A percentile compares a stretch with the other conserved stretches of the same genome.
Evolutionary conservation across 1,140 invertebrate genomes (phyloP).

Genomic region (Micrasema longulum): DNA sequence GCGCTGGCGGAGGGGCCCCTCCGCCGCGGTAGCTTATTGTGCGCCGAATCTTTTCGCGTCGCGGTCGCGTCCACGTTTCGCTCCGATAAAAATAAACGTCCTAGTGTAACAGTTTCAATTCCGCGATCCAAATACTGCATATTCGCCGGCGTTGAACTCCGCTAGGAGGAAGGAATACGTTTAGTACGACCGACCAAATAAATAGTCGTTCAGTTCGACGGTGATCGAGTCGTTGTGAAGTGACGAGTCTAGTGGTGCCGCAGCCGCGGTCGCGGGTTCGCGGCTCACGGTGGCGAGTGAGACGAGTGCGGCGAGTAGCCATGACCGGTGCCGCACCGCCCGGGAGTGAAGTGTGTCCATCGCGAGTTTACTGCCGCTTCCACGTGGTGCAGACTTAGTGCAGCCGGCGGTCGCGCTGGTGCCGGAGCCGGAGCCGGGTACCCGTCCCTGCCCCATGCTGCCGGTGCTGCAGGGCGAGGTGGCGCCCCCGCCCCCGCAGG

Average conservation of each 20-base stretch:
- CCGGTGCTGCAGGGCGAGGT: slow-evolving; percentile 44
- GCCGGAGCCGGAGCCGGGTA: background rate
- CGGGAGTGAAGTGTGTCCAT: slow-evolving; percentile 10
- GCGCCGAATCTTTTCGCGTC: slow-evolving; percentile 36
- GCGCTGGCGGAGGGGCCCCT: slow-evolving; percentile 7
- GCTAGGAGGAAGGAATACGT: background rate
- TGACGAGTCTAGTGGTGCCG: background rate
- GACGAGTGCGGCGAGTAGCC: slow-evolving; percentile 2
- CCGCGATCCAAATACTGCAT: slow-evolving; percentile 27
- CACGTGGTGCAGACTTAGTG: slow-evolving; percentile 38
- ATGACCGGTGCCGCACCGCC: slow-evolving; percentile 3
- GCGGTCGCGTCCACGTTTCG: slow-evolving; percentile 37
- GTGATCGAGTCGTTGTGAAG: too few species aligned
- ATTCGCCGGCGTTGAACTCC: background rate
- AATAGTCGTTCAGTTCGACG: too few species aligned
- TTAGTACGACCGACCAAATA: too few species aligned
- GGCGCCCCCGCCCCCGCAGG: slow-evolving; percentile 33
- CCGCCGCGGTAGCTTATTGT: slow-evolving; percentile 27
- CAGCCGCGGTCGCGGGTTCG: background rate
- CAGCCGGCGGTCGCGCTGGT: background rate
- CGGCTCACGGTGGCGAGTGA: background rate
- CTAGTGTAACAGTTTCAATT: slow-evolving; percentile 36
- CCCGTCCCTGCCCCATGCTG: slow-evolving; percentile 29
- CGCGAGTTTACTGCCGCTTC: background rate
- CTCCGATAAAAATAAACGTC: slow-evolving; percentile 36